Percentiles rank a stretch among this genome's conserved stretches.
phyloP scores from a whole-genome alignment of 2,797 vertebrate genomes.

The Pithecia hirsuta region DNA sequence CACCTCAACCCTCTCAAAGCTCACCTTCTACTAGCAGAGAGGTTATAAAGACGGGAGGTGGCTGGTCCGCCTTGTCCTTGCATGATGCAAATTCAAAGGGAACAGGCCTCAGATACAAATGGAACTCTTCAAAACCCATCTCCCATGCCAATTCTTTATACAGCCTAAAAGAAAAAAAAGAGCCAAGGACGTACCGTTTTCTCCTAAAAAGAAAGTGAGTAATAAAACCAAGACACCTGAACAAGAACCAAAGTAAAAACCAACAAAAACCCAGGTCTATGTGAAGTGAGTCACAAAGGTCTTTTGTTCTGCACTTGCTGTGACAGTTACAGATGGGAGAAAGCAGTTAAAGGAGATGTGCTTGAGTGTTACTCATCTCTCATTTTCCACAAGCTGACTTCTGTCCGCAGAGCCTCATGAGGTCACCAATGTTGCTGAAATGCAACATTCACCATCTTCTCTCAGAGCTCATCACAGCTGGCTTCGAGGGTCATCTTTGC shows the following conservation, averaged over 20 bases:
- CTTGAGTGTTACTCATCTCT: background rate
- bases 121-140: conserved; percentile 86
- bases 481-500: background rate
- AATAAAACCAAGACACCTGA: background rate
- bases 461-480: background rate
- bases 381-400: background rate
- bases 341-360: background rate
- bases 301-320: background rate
- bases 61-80: conserved; percentile 78
- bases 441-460: background rate
- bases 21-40: conserved; percentile 86
- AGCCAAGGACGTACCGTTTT: conserved; percentile 13
- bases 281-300: background rate
- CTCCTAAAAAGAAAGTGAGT: conserved; percentile 24
- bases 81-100: conserved; percentile 85
- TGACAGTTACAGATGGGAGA: background rate
- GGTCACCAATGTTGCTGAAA: background rate
- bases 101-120: conserved; percentile 85
- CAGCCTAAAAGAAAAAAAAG: conserved; percentile 77
- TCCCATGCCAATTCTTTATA: conserved; percentile 83
- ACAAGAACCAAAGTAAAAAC: conserved; percentile 13
- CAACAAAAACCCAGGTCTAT: background rate
- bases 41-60: conserved; percentile 82
- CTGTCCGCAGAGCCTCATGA: background rate
- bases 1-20: background rate